Percentiles rank a stretch among this genome's conserved stretches.
Conservation (phyloP, 2,113 vertebrate genomes). For the Emberiza fucata region DNA sequence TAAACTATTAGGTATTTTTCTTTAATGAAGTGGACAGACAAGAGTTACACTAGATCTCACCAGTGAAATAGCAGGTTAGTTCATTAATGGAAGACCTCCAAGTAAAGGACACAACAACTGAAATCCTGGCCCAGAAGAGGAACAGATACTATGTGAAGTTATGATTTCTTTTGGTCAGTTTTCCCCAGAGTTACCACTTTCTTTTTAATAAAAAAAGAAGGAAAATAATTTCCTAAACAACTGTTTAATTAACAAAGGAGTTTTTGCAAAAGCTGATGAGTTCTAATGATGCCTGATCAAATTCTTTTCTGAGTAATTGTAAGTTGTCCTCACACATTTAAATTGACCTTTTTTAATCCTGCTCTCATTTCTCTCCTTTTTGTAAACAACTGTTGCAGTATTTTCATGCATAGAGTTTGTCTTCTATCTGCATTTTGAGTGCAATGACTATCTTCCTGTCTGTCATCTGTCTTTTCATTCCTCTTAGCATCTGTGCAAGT, state of each 20-base stretch:
- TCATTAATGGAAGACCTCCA: neutral
- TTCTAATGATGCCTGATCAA: neutral
- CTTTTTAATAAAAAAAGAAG: neutral
- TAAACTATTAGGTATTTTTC: neutral
- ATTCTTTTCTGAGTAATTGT: neutral
- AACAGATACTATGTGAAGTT: neutral
- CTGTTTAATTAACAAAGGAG: accelerated
- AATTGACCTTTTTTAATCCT: neutral
- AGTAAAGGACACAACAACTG: neutral
- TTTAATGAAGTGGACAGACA: neutral
- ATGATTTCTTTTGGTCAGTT: neutral
- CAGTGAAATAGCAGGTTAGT: neutral
- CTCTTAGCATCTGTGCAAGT: neutral
- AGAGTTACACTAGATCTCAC: neutral
- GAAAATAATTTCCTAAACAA: neutral
- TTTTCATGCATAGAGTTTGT: neutral
- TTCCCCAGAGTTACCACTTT: neutral
- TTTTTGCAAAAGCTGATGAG: neutral
- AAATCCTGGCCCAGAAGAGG: neutral
- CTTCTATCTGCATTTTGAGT: neutral
- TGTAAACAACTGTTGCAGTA: neutral
- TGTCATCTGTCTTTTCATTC: neutral
- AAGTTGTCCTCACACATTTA: neutral
- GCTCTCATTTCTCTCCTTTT: neutral
- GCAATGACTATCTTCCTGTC: neutral